These are phyloP conservation scores for Palythoa grandiflora DNA, from an alignment of 92 coral and sea anemone genomes.

Conservation along the genomic window DNA sequence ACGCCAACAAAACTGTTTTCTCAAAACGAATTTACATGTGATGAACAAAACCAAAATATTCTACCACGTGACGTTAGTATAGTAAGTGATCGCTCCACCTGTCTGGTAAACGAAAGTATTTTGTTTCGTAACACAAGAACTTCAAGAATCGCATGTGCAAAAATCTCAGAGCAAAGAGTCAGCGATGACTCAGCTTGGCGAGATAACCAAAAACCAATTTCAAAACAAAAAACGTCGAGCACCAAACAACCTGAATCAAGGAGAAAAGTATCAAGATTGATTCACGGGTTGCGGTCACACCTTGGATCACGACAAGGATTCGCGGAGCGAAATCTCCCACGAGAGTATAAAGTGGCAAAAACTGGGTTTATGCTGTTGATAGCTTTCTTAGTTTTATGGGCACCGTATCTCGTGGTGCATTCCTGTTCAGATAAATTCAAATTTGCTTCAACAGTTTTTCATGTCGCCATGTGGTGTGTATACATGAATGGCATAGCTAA, in stretches of 20 bases:
- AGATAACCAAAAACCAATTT: neutral
- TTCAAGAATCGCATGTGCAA: constrained; percentile 8
- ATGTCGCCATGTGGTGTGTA: constrained; percentile 84
- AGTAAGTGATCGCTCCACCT: neutral
- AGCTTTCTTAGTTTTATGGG: constrained; percentile 82
- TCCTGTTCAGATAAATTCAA: constrained; percentile 66
- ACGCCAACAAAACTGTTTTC: constrained; percentile 26
- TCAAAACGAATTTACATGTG: constrained; percentile 14
- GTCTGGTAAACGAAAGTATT: neutral
- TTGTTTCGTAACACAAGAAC: no score
- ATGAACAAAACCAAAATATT: neutral
- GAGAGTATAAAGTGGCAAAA: constrained; percentile 87
- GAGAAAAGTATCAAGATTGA: constrained; percentile 14
- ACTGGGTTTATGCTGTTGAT: constrained; percentile 80
- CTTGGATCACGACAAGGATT: constrained; percentile 16
- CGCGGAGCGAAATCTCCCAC: constrained; percentile 51
- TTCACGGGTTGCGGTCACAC: constrained; percentile 27
- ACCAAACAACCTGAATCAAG: neutral
- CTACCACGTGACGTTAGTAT: neutral
- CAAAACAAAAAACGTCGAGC: neutral
- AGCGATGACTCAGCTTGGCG: neutral
- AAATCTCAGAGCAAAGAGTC: neutral
- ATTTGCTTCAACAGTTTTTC: constrained; percentile 67
- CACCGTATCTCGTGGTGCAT: constrained; percentile 91
- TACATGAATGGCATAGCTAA: constrained; percentile 89